Evolutionary conservation across 2,113 vertebrate genomes (phyloP), one percentile per base, ranked within the genome.

Genomic region (Leucopsar rothschildi): DNA sequence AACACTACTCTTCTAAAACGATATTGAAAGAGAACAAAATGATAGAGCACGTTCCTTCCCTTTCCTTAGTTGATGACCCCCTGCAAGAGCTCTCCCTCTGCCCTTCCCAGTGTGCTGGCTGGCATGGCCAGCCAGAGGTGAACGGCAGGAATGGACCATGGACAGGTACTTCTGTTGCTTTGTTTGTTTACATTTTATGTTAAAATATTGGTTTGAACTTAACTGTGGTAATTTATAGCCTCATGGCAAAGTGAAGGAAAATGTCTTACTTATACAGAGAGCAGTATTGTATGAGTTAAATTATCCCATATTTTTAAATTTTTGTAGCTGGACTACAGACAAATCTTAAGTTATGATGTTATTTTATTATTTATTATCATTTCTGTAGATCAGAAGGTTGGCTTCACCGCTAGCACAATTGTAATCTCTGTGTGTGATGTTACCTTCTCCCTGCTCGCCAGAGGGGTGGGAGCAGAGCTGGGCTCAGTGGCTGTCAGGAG

Each of bases 291-390:
- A 98, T 98, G 97, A 98, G 98, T 98, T 99, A 98, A 99, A 98
- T 98, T 99, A 98, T 98, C 98, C 98, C 97, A 92, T 98, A 98
- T 98, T 98, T 97, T 98, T 92, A 96, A 98, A 97, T 96, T 97
- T 98, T 98, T 98, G 99, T 99, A 99, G 99, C 99, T 99, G 99
- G 99, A 98, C 99, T 99, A 99, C 99, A 99, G 96, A 92, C 98
- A 98, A 93, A 98, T 98, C 97, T 98, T 99, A 99, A 99, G 98
- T 99, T 99, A 99, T 99, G 98, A 96, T 97, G 96, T 98, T 98
- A 95, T 98, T 97, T 97, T 97, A 96, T 98, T 98, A 97, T 98
- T 96, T 98, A 97, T 97, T 98, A 97, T 97, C 49, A 94, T 98
- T 98, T 98, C 98, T 98, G 98, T 98, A 96, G 98, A 98, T 97